Conservation (phyloP, 2,888 invertebrate genomes). For the Drosophila engyochracea region DNA sequence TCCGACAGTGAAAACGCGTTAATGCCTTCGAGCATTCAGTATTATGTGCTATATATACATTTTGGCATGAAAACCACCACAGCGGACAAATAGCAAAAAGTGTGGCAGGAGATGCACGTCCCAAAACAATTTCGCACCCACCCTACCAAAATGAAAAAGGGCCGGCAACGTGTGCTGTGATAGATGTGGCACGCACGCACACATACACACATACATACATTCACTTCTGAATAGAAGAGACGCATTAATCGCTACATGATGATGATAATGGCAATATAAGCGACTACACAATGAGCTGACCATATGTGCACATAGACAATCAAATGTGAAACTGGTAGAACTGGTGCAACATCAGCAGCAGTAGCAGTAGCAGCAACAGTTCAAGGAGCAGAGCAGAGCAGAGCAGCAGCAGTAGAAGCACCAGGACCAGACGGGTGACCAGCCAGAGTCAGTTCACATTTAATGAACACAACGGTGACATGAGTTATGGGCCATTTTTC, state of each 20-base stretch:
- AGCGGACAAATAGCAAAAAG: conserved; percentile 40
- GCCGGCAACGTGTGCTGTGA: conserved; percentile 48
- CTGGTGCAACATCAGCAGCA: conserved; percentile 19
- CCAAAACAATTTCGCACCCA: conserved; percentile 59
- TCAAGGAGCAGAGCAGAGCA: conserved; percentile 2
- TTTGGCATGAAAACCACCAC: conserved; percentile 20
- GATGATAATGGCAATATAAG: conserved; percentile 75
- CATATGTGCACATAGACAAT: conserved; percentile 75
- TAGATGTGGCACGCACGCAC: conserved; percentile 65
- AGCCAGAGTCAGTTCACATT: conserved; percentile 60
- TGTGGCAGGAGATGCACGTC: conserved; percentile 29
- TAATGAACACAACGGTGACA: conserved; percentile 75
- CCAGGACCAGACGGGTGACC: conserved; percentile 27
- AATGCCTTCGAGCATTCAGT: conserved; percentile 36
- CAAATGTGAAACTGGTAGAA: conserved; percentile 48
- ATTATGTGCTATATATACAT: conserved; percentile 23
- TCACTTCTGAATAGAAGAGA: conserved; percentile 28
- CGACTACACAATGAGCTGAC: conserved; percentile 73
- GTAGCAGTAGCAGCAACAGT: conserved; percentile 17
- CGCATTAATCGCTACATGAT: conserved; percentile 69
- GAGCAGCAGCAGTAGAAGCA: conserved; percentile 19
- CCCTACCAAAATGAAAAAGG: conserved; percentile 19
- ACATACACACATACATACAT: neutral
- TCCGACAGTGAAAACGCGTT: conserved; percentile 33
- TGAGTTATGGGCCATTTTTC: conserved; percentile 70